phyloP scores from a whole-genome alignment of 2,797 vertebrate species.

The Hyperoplus immaculatus region DNA sequence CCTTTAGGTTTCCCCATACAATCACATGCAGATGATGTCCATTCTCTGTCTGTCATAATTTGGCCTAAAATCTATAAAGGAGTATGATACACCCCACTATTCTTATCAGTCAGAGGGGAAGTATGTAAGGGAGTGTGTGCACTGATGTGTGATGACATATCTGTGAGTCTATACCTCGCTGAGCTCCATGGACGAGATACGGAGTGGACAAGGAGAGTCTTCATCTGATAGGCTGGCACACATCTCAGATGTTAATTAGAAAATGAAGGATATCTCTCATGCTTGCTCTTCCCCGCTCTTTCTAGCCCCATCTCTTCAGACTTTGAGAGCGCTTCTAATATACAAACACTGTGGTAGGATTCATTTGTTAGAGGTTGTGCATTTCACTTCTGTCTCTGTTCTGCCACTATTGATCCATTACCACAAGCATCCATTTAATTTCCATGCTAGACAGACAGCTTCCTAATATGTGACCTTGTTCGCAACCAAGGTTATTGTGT shows the following conservation, averaged over 20 bases:
- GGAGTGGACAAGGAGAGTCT: slow-evolving; percentile 37
- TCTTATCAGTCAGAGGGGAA: slow-evolving; percentile 60
- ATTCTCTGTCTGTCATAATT: slow-evolving; percentile 86
- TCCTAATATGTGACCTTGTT: slow-evolving; percentile 59
- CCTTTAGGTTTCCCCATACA: slow-evolving; percentile 83
- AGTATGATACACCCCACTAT: slow-evolving; percentile 72
- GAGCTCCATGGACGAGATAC: slow-evolving; percentile 49
- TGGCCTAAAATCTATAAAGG: slow-evolving; percentile 82
- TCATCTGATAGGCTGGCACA: slow-evolving; percentile 50
- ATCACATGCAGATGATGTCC: slow-evolving; percentile 91
- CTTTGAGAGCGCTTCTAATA: slow-evolving; percentile 44
- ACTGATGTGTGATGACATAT: slow-evolving; percentile 27
- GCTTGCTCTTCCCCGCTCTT: slow-evolving; percentile 24
- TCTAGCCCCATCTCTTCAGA: slow-evolving; percentile 42
- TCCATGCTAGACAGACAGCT: slow-evolving; percentile 43
- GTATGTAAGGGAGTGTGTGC: slow-evolving; percentile 25
- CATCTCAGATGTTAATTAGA: slow-evolving; percentile 68
- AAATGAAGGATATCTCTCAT: slow-evolving; percentile 65
- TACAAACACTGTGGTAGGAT: slow-evolving; percentile 35
- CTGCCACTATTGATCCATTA: slow-evolving; percentile 60
- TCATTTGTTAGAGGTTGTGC: slow-evolving; percentile 52
- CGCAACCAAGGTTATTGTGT: slow-evolving; percentile 58
- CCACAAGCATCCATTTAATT: slow-evolving; percentile 64
- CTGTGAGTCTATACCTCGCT: slow-evolving; percentile 22
- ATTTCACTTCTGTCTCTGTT: slow-evolving; percentile 38